Conservation (phyloP, 2,888 invertebrate species). For the Ophion obscuratus region DNA sequence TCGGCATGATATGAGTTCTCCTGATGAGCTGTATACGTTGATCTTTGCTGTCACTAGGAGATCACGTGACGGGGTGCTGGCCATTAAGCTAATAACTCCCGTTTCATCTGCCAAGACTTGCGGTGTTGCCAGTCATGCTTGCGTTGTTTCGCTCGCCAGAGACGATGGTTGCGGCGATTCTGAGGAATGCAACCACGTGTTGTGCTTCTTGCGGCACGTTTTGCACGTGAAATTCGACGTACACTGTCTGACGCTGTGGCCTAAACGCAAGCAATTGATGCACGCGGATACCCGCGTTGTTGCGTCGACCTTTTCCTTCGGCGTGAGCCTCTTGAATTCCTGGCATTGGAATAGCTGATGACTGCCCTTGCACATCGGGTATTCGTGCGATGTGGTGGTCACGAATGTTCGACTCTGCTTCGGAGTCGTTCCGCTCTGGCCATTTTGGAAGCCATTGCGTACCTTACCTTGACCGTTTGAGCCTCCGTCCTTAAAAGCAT, state of each 20-base stretch:
- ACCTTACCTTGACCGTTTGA: neutral
- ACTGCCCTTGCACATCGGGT: neutral
- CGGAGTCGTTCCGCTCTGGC: neutral
- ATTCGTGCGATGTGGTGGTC: neutral
- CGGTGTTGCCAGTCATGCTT: too few relatives aligned
- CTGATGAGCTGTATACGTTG: neutral
- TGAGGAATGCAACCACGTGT: too few relatives aligned
- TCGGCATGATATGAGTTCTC: neutral
- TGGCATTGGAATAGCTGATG: constrained; percentile 8
- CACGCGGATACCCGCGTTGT: neutral
- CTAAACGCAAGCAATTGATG: constrained; percentile 7
- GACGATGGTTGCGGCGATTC: too few relatives aligned
- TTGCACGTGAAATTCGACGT: too few relatives aligned
- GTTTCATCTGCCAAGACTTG: neutral
- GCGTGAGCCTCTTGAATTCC: constrained; percentile 14
- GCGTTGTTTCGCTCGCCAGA: too few relatives aligned
- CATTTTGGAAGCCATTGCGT: neutral
- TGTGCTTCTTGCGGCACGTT: too few relatives aligned
- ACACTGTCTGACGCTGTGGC: neutral
- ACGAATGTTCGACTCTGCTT: constrained; percentile 3
- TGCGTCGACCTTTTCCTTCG: neutral
- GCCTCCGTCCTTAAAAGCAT: neutral
- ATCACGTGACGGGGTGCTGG: neutral
- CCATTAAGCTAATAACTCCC: neutral
- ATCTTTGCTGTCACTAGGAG: constrained; percentile 9